Conservation (phyloP, 2,888 invertebrate species). For the Ichneumoninae sp. region DNA sequence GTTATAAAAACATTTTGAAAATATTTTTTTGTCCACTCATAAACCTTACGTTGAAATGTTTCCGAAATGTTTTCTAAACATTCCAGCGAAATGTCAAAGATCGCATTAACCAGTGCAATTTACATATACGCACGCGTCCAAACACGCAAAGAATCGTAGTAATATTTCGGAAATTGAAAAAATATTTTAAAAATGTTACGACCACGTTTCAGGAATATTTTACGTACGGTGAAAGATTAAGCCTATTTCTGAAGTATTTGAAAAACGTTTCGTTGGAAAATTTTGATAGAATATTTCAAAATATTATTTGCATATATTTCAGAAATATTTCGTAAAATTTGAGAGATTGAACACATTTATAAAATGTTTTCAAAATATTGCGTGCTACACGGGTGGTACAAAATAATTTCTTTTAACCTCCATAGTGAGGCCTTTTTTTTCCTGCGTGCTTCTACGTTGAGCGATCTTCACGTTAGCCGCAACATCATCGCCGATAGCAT, state of each 20-base stretch:
- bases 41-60: too few relatives aligned
- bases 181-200: too few relatives aligned
- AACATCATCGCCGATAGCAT: slow-evolving; percentile 72
- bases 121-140: background rate
- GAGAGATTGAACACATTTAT: background rate
- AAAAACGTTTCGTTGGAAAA: background rate
- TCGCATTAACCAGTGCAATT: too few relatives aligned
- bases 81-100: background rate
- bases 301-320: too few relatives aligned
- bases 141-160: background rate
- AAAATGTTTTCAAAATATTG: background rate
- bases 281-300: background rate
- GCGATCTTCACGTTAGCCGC: slow-evolving; percentile 69
- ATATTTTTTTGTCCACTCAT: too few relatives aligned
- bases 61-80: background rate
- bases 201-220: background rate
- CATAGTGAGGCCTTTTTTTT: slow-evolving; percentile 71
- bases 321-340: background rate
- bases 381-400: too few relatives aligned
- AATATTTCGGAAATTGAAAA: too few relatives aligned
- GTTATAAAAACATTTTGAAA: too few relatives aligned
- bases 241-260: too few relatives aligned
- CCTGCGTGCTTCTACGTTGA: slow-evolving; percentile 68
- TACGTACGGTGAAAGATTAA: background rate
- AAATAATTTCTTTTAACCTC: slow-evolving; percentile 66